Conservation (phyloP, 2,888 invertebrate genomes). For the Bibio marci region DNA sequence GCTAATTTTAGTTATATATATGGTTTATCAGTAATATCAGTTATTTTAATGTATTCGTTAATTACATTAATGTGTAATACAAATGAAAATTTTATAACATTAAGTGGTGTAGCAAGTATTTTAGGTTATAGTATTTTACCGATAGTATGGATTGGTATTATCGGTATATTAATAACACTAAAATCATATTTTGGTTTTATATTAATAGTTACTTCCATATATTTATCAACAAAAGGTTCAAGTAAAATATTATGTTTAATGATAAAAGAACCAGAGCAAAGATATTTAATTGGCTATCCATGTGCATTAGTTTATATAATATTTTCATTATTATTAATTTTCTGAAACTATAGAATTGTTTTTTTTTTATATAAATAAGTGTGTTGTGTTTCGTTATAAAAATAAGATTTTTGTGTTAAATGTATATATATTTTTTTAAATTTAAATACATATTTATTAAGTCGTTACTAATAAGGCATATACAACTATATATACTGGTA, state of each 20-base stretch:
- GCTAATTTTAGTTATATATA: constrained; percentile 89
- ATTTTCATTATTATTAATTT: too few species aligned
- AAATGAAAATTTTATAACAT: constrained; percentile 48
- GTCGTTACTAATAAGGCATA: too few species aligned
- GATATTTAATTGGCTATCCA: too few species aligned
- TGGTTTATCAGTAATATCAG: constrained; percentile 78
- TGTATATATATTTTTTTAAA: too few species aligned
- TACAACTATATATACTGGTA: too few species aligned
- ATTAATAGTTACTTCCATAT: constrained; percentile 48
- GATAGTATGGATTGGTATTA: constrained; percentile 68
- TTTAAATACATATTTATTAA: too few species aligned
- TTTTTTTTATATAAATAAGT: too few species aligned
- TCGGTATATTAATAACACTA: constrained; percentile 63
- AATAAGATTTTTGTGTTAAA: too few species aligned
- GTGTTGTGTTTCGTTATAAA: too few species aligned
- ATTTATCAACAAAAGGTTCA: constrained; percentile 86
- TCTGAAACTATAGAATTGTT: too few species aligned
- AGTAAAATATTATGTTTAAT: constrained; percentile 85
- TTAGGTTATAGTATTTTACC: constrained; percentile 88
- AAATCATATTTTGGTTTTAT: constrained; percentile 51
- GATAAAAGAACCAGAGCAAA: constrained; percentile 45
- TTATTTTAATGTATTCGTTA: constrained; percentile 74
- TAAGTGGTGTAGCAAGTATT: constrained; percentile 69
- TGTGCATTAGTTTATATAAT: too few species aligned
- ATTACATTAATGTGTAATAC: constrained; percentile 59